A percentile compares a stretch with the other conserved stretches of the same genome.
Conservation (phyloP, 2,888 invertebrate species). For the Caenorhabditis sp. region DNA sequence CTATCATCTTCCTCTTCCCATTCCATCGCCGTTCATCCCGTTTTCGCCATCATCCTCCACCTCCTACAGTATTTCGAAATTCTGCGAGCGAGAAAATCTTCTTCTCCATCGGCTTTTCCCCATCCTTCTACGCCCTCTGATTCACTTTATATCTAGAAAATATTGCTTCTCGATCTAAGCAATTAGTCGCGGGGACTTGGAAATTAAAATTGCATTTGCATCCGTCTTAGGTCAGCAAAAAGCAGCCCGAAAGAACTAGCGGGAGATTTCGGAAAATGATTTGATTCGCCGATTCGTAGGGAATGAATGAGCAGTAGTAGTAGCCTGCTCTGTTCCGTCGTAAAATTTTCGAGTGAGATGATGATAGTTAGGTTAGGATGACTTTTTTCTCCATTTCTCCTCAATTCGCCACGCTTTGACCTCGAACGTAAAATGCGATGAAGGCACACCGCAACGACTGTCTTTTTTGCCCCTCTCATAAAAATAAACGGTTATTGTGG, state of each 20-base stretch:
- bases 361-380: conserved; percentile 18
- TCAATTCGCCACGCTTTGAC: conserved; percentile 47
- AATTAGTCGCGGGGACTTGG: conserved; percentile 47
- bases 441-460: conserved; percentile 49
- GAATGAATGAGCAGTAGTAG: not conserved
- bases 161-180: conserved; percentile 57
- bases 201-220: conserved; percentile 53
- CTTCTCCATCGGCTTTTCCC: conserved; percentile 40
- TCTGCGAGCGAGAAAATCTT: conserved; percentile 35
- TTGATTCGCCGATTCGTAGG: not conserved
- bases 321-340: not conserved
- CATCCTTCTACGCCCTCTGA: conserved; percentile 32
- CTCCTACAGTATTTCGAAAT: conserved; percentile 47
- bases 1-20: conserved; percentile 26
- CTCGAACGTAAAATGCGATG: conserved; percentile 53
- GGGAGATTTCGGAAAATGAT: not conserved
- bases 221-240: conserved; percentile 26
- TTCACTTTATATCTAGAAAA: conserved; percentile 56
- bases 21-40: conserved; percentile 40
- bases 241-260: too few relatives aligned
- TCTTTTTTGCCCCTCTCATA: conserved; percentile 61
- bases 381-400: conserved; percentile 41
- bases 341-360: conserved; percentile 19
- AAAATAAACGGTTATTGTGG: conserved; percentile 73
- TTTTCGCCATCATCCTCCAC: conserved; percentile 27